phyloP scores from a whole-genome alignment of 2,797 vertebrate genomes.

The Neomorphus geoffroyi region DNA sequence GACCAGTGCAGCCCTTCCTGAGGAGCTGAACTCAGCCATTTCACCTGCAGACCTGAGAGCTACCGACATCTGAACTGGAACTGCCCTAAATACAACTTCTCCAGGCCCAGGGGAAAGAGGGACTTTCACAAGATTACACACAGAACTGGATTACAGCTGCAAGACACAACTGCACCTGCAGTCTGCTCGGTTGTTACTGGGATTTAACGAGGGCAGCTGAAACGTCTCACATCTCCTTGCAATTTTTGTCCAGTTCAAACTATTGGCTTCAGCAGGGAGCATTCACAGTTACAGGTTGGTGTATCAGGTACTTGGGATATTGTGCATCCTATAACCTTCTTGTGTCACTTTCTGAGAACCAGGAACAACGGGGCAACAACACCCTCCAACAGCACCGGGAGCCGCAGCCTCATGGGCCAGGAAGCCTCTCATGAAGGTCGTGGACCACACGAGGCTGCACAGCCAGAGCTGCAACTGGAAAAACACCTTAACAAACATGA shows the following conservation, averaged over 20 bases:
- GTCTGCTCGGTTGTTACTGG: background rate
- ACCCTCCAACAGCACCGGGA: background rate
- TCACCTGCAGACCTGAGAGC: background rate
- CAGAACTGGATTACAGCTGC: background rate
- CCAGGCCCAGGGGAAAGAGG: background rate
- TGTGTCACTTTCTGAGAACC: rapidly evolving
- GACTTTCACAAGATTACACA: background rate
- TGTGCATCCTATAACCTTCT: background rate
- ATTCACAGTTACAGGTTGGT: background rate
- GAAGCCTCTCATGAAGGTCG: background rate
- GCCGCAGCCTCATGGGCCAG: background rate
- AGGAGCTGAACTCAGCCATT: background rate
- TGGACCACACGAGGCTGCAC: background rate
- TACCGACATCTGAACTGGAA: background rate
- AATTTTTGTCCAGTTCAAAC: background rate
- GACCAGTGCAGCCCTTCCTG: background rate
- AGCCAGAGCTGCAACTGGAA: background rate
- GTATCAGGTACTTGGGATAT: rapidly evolving
- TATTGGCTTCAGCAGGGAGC: background rate
- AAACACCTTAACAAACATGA: background rate
- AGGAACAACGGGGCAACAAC: background rate
- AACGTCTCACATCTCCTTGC: background rate
- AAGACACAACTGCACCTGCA: background rate
- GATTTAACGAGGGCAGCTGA: background rate
- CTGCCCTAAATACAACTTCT: background rate